phyloP scores from a whole-genome alignment of 2,113 vertebrate species.

The Neolamprologus kungweensis region DNA sequence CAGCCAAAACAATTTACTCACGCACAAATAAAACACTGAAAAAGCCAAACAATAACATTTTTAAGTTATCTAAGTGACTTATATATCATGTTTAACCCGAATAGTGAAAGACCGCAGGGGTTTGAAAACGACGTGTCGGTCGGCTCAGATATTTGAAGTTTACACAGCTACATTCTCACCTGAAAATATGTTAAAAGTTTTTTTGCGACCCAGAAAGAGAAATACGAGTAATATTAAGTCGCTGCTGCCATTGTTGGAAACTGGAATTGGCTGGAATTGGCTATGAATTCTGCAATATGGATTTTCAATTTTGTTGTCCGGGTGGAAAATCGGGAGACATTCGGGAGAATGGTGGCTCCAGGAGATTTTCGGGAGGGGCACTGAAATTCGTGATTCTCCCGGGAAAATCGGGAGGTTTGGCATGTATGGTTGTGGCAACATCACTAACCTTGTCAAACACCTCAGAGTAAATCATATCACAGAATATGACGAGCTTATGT shows the following conservation, averaged over 20 bases:
- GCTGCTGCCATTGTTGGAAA: too few species aligned
- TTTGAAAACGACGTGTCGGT: not conserved
- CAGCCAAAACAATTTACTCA: not conserved
- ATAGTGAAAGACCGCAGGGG: not conserved
- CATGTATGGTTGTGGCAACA: not conserved
- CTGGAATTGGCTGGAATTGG: too few species aligned
- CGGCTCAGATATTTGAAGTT: too few species aligned
- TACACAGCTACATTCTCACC: too few species aligned
- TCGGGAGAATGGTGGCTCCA: not conserved
- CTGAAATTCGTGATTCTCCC: not conserved
- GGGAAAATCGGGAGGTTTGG: too few species aligned
- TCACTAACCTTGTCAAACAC: not conserved
- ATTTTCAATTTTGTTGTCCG: too few species aligned
- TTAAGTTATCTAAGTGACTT: not conserved
- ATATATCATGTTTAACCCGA: not conserved
- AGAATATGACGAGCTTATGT: not conserved
- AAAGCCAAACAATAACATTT: not conserved
- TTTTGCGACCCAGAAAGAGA: too few species aligned
- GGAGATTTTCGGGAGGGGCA: not conserved
- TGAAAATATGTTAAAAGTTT: not conserved
- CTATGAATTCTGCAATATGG: too few species aligned
- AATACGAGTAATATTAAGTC: too few species aligned
- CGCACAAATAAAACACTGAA: not conserved
- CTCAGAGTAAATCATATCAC: not conserved
- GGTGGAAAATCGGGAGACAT: too few species aligned